phyloP scores from a whole-genome alignment of 2,888 invertebrate genomes.

The Calephelis perditalis region DNA sequence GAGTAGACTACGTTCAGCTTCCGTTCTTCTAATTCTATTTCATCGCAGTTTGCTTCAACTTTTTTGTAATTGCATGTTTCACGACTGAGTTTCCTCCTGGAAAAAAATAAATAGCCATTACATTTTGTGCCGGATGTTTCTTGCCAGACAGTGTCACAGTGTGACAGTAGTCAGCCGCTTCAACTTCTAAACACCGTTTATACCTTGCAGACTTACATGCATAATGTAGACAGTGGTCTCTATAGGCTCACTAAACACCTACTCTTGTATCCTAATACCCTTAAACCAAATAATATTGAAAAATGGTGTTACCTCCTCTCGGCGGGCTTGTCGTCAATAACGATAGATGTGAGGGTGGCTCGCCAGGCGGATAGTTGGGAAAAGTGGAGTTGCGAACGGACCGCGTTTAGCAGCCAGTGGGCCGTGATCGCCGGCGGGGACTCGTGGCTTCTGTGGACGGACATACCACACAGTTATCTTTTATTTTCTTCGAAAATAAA shows the following conservation, averaged over 20 bases:
- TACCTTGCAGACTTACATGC: too few species aligned
- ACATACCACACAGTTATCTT: too few species aligned
- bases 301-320: constrained; percentile 54
- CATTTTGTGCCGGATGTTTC: too few species aligned
- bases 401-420: constrained; percentile 92
- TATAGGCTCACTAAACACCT: too few species aligned
- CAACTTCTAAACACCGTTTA: too few species aligned
- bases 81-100: constrained; percentile 67
- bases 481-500: too few species aligned
- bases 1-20: constrained; percentile 81
- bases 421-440: constrained; percentile 66
- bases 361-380: constrained; percentile 98
- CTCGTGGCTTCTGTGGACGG: constrained; percentile 40
- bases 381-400: constrained; percentile 96
- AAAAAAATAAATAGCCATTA: constrained; percentile 21
- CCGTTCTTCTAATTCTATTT: constrained; percentile 49
- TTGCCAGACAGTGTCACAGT: too few species aligned
- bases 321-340: constrained; percentile 45
- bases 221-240: too few species aligned
- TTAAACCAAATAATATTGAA: too few species aligned
- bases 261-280: too few species aligned
- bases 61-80: constrained; percentile 72
- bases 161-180: too few species aligned
- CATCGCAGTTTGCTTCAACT: constrained; percentile 64
- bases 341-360: constrained; percentile 48